These are phyloP conservation scores for Scleropages formosus DNA, from an alignment of 2,797 vertebrate species.

Conservation along the genomic window DNA sequence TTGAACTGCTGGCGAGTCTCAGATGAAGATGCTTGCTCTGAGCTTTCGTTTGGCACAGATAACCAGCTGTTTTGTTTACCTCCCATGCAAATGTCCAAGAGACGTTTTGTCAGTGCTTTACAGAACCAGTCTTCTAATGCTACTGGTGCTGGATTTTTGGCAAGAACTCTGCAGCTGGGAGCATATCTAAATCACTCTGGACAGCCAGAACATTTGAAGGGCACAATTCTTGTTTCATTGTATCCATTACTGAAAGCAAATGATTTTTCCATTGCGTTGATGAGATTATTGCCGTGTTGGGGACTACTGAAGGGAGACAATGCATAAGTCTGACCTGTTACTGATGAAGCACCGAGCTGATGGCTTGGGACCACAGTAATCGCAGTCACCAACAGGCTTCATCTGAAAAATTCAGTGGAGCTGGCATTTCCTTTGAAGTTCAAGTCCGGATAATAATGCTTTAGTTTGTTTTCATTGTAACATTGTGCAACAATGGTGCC, in stretches of 20 bases:
- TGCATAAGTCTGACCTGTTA: conserved; percentile 43
- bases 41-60: conserved; percentile 49
- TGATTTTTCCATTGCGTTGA: conserved; percentile 51
- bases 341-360: conserved; percentile 42
- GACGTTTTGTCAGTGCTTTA: conserved; percentile 55
- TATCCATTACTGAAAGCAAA: conserved; percentile 47
- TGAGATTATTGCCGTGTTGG: conserved; percentile 55
- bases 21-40: conserved; percentile 43
- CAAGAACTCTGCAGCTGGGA: conserved; percentile 53
- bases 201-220: conserved; percentile 62
- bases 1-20: conserved; percentile 34
- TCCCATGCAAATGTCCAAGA: conserved; percentile 51
- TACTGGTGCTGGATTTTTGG: conserved; percentile 52
- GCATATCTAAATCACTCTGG: conserved; percentile 59
- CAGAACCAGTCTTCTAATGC: conserved; percentile 50
- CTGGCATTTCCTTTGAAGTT: conserved; percentile 28
- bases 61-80: conserved; percentile 59
- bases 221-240: conserved; percentile 52
- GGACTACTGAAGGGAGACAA: conserved; percentile 35
- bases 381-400: conserved; percentile 45
- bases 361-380: conserved; percentile 27
- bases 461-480: background rate
- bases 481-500: background rate
- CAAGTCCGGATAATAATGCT: conserved; percentile 22
- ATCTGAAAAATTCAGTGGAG: conserved; percentile 44